Conservation (phyloP, 2,888 invertebrate genomes). For the Caenorhabditis sulstoni region DNA sequence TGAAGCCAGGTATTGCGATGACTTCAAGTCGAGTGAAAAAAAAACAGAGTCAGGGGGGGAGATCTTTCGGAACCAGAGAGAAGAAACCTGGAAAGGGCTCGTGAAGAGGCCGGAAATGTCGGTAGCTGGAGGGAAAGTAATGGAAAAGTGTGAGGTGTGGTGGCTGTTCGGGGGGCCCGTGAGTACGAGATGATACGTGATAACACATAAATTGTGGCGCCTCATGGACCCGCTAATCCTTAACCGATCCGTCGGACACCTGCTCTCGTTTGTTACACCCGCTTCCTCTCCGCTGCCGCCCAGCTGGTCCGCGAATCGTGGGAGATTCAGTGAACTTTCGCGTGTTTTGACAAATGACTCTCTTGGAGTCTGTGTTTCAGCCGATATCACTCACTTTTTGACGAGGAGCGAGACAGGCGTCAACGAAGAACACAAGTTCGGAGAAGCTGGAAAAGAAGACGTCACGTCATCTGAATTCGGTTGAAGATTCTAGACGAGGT, state of each 20-base stretch:
- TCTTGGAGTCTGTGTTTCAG: conserved; percentile 1
- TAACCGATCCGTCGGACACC: conserved; percentile 46
- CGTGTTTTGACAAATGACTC: conserved; percentile 45
- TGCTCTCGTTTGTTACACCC: conserved; percentile 50
- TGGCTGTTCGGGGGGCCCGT: conserved; percentile 14
- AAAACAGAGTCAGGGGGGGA: too few relatives aligned
- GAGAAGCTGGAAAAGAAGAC: neutral
- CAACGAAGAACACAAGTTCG: neutral
- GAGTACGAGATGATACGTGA: conserved; percentile 44
- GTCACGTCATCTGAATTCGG: neutral
- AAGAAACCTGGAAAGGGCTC: conserved; percentile 24
- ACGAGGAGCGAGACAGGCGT: conserved; percentile 9
- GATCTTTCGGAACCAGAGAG: too few relatives aligned
- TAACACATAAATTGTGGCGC: conserved; percentile 50
- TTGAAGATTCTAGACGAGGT: neutral
- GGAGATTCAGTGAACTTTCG: conserved; percentile 20
- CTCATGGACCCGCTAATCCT: conserved; percentile 26
- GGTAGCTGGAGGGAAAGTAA: conserved; percentile 12
- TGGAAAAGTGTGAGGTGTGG: conserved; percentile 45
- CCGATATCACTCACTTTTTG: conserved; percentile 38
- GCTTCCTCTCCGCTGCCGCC: neutral
- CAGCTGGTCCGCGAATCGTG: conserved; percentile 20
- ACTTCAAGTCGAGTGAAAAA: conserved; percentile 7
- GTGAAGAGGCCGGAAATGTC: conserved; percentile 16
- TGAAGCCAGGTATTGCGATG: too few relatives aligned